Evolutionary conservation across 2,888 invertebrate species (phyloP), one percentile per base, ranked within the genome.

Genomic region (Antheraea yamamai): DNA sequence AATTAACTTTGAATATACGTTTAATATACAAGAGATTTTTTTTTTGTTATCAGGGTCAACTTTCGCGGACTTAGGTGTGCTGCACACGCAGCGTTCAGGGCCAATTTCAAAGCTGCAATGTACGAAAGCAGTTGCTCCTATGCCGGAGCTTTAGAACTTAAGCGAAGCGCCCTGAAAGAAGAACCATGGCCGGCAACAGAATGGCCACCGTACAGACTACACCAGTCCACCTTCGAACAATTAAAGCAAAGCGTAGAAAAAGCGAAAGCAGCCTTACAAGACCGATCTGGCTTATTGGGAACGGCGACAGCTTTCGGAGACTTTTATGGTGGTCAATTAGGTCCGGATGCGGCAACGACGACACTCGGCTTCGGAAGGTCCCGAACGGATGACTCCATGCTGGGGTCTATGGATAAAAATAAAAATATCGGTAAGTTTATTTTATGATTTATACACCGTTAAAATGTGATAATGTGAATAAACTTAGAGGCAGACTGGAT

Each of bases 111-210:
- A 90, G 89, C 91, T 91, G 96, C 95, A 88, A 98, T 98, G 98
- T 98, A 98, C 96, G 98, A 98, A 96, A 98, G 98, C 95, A 98
- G 98, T 88, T 98, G 98, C 95, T 98, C 98, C 92, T 98, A 98
- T 95, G 97, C 98, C 89, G 97, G 97, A 90, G 97, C 97, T 87
- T 94, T 97, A 85, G 97, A 97, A 94, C 94, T 97, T 85, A 97
- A 97, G 91, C 95, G 97, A 84, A 96, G 96, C 80, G 96, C 96
- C 78, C 86, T 95, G 72, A 93, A 94, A 79, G 95, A 94, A 83
- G 95, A 94, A 80, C 95, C 93, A 72, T 96, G 96, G 91, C 96
- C 96, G 8, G 95, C 96, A 0, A 89, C 96, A 75, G 97, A 97
- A 89, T 97, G 97, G 97, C 96, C 97, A 0, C 96, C 96, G 0